A percentile compares a stretch with the other conserved stretches of the same genome.
These are phyloP conservation scores for Charadrius vociferus DNA, from an alignment of 2,113 vertebrate species.

Conservation along the genomic window DNA sequence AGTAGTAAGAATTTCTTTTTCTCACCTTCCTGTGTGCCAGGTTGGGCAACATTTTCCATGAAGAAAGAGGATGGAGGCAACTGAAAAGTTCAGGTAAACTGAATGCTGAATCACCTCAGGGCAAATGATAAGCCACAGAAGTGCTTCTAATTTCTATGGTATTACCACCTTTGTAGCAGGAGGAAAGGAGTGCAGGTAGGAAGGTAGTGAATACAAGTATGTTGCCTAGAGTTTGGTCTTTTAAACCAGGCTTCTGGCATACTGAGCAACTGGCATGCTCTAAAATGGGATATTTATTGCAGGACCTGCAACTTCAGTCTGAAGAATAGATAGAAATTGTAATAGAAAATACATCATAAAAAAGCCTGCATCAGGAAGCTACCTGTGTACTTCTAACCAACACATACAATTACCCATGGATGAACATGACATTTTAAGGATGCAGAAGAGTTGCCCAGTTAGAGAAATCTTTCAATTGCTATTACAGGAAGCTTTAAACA, in stretches of 20 bases:
- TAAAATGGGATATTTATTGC: background rate
- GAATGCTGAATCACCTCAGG: background rate
- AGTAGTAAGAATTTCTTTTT: background rate
- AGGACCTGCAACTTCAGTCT: background rate
- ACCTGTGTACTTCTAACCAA: background rate
- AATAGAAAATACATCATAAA: background rate
- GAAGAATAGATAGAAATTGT: background rate
- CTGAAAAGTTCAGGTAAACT: background rate
- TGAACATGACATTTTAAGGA: background rate
- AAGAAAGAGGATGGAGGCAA: background rate
- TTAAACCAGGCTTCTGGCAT: background rate
- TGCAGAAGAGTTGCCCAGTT: background rate
- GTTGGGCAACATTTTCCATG: background rate
- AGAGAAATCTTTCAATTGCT: background rate
- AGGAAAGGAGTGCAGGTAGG: background rate
- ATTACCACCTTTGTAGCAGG: background rate
- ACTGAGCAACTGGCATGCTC: background rate
- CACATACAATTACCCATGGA: background rate
- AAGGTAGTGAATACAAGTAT: background rate
- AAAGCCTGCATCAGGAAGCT: background rate
- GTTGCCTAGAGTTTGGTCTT: background rate
- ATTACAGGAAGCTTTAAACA: background rate
- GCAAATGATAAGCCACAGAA: background rate
- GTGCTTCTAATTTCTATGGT: background rate
- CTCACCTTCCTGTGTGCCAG: background rate